phyloP scores from a whole-genome alignment of 2,888 invertebrate species.

The Melinopterus prodromus region DNA sequence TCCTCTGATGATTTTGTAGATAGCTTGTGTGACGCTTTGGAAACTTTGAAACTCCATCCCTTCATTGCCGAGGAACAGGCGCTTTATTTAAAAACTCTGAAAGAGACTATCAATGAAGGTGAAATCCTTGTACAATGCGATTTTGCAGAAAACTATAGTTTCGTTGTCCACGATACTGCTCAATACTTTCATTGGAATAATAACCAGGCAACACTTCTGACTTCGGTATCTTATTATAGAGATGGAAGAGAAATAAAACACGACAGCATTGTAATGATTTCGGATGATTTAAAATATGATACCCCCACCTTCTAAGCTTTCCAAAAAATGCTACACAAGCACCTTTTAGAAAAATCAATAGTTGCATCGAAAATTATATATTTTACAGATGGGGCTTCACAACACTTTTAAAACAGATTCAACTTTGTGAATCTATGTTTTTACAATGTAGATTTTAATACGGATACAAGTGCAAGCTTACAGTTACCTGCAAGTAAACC shows the following conservation, averaged over 20 bases:
- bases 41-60: background rate
- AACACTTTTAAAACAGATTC: background rate
- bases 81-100: background rate
- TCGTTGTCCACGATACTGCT: background rate
- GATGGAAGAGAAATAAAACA: background rate
- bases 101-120: background rate
- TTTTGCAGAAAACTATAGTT: constrained; percentile 4
- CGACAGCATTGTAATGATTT: background rate
- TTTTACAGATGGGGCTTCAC: constrained; percentile 4
- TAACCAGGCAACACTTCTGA: background rate
- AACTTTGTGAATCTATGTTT: background rate
- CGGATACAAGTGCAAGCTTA: background rate
- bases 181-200: background rate
- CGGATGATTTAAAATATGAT: background rate
- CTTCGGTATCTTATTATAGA: background rate
- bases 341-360: background rate
- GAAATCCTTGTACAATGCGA: background rate
- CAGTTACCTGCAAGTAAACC: too few relatives aligned
- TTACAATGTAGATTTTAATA: background rate
- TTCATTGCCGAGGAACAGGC: background rate
- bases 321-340: background rate
- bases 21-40: background rate
- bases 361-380: background rate
- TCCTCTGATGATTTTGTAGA: background rate
- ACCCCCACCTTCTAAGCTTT: too few relatives aligned